Conservation (phyloP, 2,113 vertebrate genomes). For the Zosterops lateralis region DNA sequence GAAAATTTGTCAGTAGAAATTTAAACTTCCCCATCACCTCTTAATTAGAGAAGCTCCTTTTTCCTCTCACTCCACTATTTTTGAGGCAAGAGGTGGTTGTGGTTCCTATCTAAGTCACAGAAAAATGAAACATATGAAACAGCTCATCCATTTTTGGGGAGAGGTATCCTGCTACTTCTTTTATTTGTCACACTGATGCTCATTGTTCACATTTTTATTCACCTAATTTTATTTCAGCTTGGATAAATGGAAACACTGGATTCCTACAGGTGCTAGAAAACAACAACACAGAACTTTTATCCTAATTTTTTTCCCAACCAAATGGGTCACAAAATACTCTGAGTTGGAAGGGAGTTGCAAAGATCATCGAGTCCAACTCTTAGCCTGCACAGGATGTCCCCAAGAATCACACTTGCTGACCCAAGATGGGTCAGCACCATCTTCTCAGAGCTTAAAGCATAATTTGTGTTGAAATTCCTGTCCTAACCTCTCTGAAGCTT, state of each 20-base stretch:
- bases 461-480: not conserved
- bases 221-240: not conserved
- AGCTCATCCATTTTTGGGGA: not conserved
- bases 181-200: not conserved
- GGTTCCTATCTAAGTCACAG: not conserved
- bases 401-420: not conserved
- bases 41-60: not conserved
- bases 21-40: not conserved
- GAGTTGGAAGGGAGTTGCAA: not conserved
- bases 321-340: not conserved
- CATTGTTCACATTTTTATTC: not conserved
- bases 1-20: not conserved
- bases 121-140: not conserved
- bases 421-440: not conserved
- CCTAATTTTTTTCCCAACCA: not conserved
- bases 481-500: not conserved
- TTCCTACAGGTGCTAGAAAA: not conserved
- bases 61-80: not conserved
- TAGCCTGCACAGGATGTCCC: not conserved
- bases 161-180: not conserved
- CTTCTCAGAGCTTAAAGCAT: not conserved
- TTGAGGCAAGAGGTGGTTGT: not conserved
- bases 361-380: accelerated
- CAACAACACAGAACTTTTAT: not conserved
- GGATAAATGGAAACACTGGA: not conserved